Evolutionary conservation across 2,888 invertebrate species (phyloP), one percentile per base, ranked within the genome.

Genomic region (Lasioglossum malachurum): DNA sequence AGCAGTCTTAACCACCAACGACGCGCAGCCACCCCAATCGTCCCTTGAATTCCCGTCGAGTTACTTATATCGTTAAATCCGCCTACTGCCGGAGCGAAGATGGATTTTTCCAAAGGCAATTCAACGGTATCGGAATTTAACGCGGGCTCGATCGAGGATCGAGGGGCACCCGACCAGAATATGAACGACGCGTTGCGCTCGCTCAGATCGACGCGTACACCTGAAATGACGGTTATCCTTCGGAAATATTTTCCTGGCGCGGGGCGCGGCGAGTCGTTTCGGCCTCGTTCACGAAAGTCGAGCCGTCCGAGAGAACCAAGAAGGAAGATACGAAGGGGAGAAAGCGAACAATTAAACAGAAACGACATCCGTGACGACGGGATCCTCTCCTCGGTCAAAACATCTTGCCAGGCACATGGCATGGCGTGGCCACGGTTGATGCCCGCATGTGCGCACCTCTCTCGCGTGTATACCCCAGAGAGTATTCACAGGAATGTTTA

Each of bases 331-430:
- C 81, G 81, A 88, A 87, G 85, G 88, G 88, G 89, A 89, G 90
- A 88, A 8, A 69, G 87, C 87, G 89, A 90, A 92, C 91, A 93
- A 92, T 93, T 93, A 92, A 86, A 87, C 85, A 85, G 90, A 92
- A 89, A 92, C 84, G 89, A 73, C 84, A 80, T 83, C 83, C 87
- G 79, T 81, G 87, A 87, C 81, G 81, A 87, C 87, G 83, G 84
- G 49, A 87, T 89, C 87, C 88, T 90, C 89, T 90, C 89, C 88
- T 82, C 91, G 93, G 93, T 92, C 91, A 92, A 92, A 93, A 93
- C 93, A 93, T 93, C 92, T 92, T 93, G 91, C 83, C 82, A 73
- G 35, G 86, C 90, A 89, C 80, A 84, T 85, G 89, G 78, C 82
- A 23, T 4, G 35, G 31, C 82, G 38, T 10, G 31, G 64, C 82